Evolutionary conservation across 2,113 vertebrate genomes (phyloP).

Genomic region (Damaliscus lunatus): DNA sequence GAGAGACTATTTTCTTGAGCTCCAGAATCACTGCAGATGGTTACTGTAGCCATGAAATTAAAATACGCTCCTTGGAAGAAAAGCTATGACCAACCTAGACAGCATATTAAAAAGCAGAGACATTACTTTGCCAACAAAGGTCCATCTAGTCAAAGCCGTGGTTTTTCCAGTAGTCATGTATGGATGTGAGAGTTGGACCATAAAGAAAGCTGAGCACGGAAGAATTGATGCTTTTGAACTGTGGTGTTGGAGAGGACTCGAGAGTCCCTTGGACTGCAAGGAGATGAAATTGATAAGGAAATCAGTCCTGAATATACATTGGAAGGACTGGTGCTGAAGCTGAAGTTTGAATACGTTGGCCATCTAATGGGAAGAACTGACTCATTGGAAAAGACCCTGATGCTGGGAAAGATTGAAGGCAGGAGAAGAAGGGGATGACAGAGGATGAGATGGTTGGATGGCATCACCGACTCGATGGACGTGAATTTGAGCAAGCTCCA

Average conservation of each 20-base stretch:
- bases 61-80: background rate
- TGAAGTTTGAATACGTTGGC: background rate
- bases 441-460: background rate
- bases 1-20: background rate
- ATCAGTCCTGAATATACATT: background rate
- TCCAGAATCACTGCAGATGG: background rate
- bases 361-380: background rate
- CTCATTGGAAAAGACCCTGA: background rate
- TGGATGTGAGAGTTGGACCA: background rate
- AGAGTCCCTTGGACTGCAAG: background rate
- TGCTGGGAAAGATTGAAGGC: background rate
- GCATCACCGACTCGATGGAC: background rate
- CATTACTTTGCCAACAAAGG: background rate
- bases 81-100: background rate
- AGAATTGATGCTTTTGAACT: background rate
- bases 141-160: background rate
- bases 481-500: background rate
- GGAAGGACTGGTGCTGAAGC: background rate
- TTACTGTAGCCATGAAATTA: background rate
- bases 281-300: background rate
- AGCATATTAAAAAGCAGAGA: background rate
- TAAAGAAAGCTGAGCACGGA: background rate
- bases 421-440: background rate
- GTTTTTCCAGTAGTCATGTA: background rate
- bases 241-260: background rate